Conservation (phyloP, 2,113 vertebrate species). For the Esox niger region DNA sequence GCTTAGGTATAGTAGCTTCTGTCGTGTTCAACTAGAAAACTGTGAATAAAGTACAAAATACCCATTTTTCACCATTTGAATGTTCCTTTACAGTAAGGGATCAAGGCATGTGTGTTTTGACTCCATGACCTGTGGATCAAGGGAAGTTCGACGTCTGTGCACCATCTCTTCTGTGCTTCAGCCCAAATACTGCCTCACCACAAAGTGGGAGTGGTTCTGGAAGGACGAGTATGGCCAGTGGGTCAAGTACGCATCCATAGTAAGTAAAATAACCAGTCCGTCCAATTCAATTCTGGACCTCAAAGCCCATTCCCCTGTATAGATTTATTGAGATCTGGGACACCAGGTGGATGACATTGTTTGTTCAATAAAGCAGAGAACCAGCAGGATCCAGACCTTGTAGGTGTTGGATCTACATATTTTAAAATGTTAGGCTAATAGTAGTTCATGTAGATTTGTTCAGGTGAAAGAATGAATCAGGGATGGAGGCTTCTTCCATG, state of each 20-base stretch:
- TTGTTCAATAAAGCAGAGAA: no score
- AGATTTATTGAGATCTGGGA: no score
- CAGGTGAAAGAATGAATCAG: no score
- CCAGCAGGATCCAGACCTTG: no score
- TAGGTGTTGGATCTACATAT: no score
- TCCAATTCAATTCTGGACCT: no score
- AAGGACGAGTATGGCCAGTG: constrained; percentile 37
- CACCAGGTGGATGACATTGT: no score
- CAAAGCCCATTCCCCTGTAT: no score
- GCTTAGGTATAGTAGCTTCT: constrained; percentile 23
- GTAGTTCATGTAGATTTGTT: no score
- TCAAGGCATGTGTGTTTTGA: constrained; percentile 35
- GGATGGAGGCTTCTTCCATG: no score
- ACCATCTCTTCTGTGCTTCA: constrained; percentile 44
- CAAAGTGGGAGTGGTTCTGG: constrained; percentile 57
- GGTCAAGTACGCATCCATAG: constrained; percentile 39
- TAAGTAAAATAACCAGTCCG: no score
- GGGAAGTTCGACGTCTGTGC: constrained; percentile 44
- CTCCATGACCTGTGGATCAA: constrained; percentile 33
- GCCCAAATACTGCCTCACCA: constrained; percentile 41
- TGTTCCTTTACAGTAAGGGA: constrained; percentile 18
- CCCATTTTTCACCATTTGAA: not conserved
- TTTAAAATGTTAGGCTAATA: no score
- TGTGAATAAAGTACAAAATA: not conserved
- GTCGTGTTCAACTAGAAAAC: not conserved